Conservation (phyloP, 2,113 vertebrate genomes). For the Myotis yumanensis region DNA sequence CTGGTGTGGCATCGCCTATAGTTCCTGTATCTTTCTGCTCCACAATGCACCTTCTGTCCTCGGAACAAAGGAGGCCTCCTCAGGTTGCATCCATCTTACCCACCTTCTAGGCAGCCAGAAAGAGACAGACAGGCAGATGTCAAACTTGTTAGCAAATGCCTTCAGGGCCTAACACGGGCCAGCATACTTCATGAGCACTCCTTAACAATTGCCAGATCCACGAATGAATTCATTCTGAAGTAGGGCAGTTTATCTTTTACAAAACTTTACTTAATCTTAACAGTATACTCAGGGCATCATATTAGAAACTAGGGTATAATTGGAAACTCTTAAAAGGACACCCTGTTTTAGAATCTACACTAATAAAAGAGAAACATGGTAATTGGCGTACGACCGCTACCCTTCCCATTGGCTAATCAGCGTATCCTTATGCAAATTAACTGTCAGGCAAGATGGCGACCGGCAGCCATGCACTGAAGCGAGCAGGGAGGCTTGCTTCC, state of each 20-base stretch:
- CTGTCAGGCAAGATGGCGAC: too few species aligned
- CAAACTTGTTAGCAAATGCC: slow-evolving; percentile 49
- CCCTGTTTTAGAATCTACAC: background rate
- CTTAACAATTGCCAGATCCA: background rate
- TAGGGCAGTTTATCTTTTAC: background rate
- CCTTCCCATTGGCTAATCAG: too few species aligned
- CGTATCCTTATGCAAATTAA: too few species aligned
- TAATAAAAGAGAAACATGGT: too few species aligned
- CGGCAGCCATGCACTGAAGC: too few species aligned
- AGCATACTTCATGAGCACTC: background rate
- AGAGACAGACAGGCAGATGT: slow-evolving; percentile 37
- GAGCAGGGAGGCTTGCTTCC: too few species aligned
- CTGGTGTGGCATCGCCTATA: slow-evolving; percentile 21
- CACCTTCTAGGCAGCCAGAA: slow-evolving; percentile 36
- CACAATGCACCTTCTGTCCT: slow-evolving; percentile 72
- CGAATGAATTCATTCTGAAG: background rate
- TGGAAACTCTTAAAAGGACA: background rate
- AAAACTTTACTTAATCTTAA: slow-evolving; percentile 1
- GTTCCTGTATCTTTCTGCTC: slow-evolving; percentile 52
- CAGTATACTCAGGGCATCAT: background rate
- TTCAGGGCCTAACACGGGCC: background rate
- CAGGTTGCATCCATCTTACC: slow-evolving; percentile 48
- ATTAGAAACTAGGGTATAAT: background rate
- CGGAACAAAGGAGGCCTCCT: slow-evolving; percentile 66
- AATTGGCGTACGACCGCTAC: too few species aligned